phyloP scores from a whole-genome alignment of 2,888 invertebrate genomes.

The Cremastinae sp. region DNA sequence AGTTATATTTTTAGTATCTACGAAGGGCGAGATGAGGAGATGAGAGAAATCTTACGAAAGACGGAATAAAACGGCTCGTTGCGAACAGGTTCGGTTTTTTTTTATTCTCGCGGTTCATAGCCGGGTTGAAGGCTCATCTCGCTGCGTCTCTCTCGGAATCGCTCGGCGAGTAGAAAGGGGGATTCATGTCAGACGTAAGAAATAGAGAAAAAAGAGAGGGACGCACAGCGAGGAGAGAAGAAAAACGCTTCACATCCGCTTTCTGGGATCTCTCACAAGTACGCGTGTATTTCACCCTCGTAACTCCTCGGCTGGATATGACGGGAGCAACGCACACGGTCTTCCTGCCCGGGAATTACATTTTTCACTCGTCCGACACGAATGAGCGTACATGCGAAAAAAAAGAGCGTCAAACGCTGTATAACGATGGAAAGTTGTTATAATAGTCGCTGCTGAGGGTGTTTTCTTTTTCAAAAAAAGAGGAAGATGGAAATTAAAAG shows the following conservation, averaged over 20 bases:
- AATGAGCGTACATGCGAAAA: not conserved
- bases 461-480: conserved; percentile 17
- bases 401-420: conserved; percentile 35
- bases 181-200: conserved; percentile 22
- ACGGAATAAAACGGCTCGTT: conserved; percentile 62
- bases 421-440: conserved; percentile 17
- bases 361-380: conserved; percentile 49
- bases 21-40: too few species aligned
- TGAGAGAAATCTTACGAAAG: conserved; percentile 31
- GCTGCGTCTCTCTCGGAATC: conserved; percentile 44
- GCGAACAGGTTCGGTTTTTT: conserved; percentile 63
- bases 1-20: too few species aligned
- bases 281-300: conserved; percentile 25
- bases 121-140: conserved; percentile 59
- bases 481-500: conserved; percentile 37
- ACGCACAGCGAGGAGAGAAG: conserved; percentile 57
- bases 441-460: conserved; percentile 21
- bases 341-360: conserved; percentile 53
- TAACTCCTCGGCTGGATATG: conserved; percentile 27
- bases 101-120: conserved; percentile 24
- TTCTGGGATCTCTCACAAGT: conserved; percentile 50
- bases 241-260: conserved; percentile 64
- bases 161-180: conserved; percentile 51
- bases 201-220: too few species aligned
- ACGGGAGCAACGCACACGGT: conserved; percentile 23